Evolutionary conservation across 2,888 invertebrate genomes (phyloP).

Genomic region (Diplazon laetatorius): DNA sequence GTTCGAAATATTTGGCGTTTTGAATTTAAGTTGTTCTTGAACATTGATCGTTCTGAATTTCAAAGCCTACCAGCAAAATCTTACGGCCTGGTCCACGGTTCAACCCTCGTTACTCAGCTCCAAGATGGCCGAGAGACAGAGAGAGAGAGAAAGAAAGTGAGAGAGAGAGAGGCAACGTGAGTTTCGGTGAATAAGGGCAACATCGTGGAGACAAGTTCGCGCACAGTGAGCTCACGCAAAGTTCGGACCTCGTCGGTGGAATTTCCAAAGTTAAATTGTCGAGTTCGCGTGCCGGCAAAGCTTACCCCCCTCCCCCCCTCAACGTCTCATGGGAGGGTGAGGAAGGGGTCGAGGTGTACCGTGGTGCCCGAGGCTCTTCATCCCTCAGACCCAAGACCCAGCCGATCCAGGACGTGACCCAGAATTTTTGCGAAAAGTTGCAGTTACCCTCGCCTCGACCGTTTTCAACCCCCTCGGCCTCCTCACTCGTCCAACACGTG

Average conservation of each 20-base stretch:
- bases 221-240: conserved; percentile 69
- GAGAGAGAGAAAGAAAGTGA: too few relatives aligned
- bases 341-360: conserved; percentile 4
- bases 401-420: conserved; percentile 63
- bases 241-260: conserved; percentile 63
- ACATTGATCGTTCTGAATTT: too few relatives aligned
- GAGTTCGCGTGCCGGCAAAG: conserved; percentile 60
- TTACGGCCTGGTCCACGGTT: too few relatives aligned
- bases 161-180: conserved; percentile 45
- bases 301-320: conserved; percentile 18
- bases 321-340: too few relatives aligned
- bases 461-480: neutral
- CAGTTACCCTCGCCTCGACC: neutral
- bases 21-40: too few relatives aligned
- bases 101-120: conserved; percentile 56
- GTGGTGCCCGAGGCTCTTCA: neutral
- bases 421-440: conserved; percentile 58
- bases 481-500: neutral
- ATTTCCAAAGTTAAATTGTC: conserved; percentile 66
- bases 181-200: conserved; percentile 75
- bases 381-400: conserved; percentile 44
- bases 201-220: conserved; percentile 76
- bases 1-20: too few relatives aligned
- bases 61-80: too few relatives aligned
- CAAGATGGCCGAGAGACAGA: conserved; percentile 30